Evolutionary conservation across 2,888 invertebrate species (phyloP).

Genomic region (Agonopterix alstromeriana): DNA sequence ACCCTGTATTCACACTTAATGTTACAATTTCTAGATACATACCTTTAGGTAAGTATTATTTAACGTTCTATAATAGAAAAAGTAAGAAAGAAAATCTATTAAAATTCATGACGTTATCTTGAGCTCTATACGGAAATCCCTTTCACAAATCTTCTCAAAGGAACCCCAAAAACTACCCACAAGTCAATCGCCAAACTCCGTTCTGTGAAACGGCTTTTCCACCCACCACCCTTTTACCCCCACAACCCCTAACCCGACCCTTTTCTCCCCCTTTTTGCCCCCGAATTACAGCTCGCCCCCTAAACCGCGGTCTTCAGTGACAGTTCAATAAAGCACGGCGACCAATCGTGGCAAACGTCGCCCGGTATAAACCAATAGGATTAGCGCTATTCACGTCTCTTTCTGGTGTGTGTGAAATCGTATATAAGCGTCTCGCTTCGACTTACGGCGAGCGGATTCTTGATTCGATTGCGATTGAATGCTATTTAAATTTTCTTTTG

Average conservation of each 20-base stretch:
- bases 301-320: conserved; percentile 72
- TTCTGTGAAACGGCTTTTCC: conserved; percentile 51
- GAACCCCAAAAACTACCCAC: conserved; percentile 73
- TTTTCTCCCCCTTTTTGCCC: conserved; percentile 48
- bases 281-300: conserved; percentile 70
- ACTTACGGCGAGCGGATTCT: conserved; percentile 62
- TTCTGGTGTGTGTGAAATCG: conserved; percentile 17
- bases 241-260: conserved; percentile 15
- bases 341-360: conserved; percentile 76
- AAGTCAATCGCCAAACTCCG: conserved; percentile 75
- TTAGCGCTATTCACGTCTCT: conserved; percentile 58
- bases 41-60: not conserved
- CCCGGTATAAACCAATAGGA: conserved; percentile 75
- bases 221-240: conserved; percentile 26
- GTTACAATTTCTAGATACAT: not conserved
- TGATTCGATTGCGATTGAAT: conserved; percentile 72
- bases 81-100: conserved; percentile 6
- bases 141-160: conserved; percentile 28
- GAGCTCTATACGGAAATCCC: conserved; percentile 15
- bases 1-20: too few relatives aligned
- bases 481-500: conserved; percentile 66
- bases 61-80: too few relatives aligned
- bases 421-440: conserved; percentile 36
- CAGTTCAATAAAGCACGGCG: conserved; percentile 74
- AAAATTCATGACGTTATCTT: conserved; percentile 15